These are phyloP conservation scores for Phrynocephalus guinanensis DNA, from an alignment of 2,797 vertebrate genomes.

Conservation along the genomic window DNA sequence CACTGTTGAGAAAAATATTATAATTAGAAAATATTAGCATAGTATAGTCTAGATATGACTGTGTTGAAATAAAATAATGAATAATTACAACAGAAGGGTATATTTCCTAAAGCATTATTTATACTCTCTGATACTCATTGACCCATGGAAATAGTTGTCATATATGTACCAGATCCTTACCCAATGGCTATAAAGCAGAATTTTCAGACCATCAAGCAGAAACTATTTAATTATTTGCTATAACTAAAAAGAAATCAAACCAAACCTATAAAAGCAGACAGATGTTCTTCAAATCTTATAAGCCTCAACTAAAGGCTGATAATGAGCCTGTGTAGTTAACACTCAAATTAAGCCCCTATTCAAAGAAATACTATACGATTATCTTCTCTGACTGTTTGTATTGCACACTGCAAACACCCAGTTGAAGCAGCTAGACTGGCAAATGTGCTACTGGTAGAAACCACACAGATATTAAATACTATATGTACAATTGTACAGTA, in stretches of 20 bases:
- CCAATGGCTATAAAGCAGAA: background rate
- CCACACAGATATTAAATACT: background rate
- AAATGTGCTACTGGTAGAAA: background rate
- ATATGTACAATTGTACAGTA: constrained; percentile 58
- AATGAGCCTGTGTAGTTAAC: background rate
- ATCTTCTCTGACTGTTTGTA: background rate
- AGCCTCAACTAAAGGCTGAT: background rate
- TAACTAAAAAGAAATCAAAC: background rate
- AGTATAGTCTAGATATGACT: background rate
- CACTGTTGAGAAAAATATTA: constrained; percentile 75
- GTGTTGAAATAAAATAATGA: background rate
- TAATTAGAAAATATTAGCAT: background rate
- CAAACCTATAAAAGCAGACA: background rate
- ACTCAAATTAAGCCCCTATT: background rate
- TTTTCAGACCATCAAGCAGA: background rate
- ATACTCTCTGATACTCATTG: background rate
- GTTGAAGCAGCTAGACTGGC: background rate
- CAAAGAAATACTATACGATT: background rate
- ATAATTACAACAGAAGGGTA: background rate
- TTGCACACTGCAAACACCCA: background rate
- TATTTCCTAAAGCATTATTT: constrained; percentile 10
- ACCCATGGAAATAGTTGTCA: background rate
- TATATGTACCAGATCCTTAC: background rate
- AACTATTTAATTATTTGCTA: background rate
- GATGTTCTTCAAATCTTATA: background rate